Evolutionary conservation across 2,797 vertebrate species (phyloP), one percentile per base, ranked within the genome.

Genomic region (Molossus alvarezi): DNA sequence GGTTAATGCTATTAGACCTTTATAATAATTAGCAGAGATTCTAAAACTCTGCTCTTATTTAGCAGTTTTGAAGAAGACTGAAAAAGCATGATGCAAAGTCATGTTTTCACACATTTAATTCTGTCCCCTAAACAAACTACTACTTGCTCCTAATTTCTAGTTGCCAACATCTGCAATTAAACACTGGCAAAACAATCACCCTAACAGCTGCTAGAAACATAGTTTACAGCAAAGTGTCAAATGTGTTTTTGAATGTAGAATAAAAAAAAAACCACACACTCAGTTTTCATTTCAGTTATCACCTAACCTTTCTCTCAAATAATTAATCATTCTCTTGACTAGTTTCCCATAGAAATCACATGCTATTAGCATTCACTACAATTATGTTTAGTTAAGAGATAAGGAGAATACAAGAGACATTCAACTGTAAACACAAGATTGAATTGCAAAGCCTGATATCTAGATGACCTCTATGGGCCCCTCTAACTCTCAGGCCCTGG

Each of bases 141-240:
- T 96, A 79, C 96, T 97, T 97, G 96, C 94, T 98, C 82, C 95
- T 98, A 62, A 97, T 97, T 95, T 97, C 89, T 89, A 95, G 98
- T 97, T 97, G 96, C 98, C 97, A 97, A 97, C 94, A 97, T 98
- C 96, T 98, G 95, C 97, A 98, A 97, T 97, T 98, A 98, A 97
- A 98, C 96, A 96, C 91, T 97, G 93, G 96, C 95, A 97, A 97
- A 98, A 90, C 79, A 96, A 95, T 85, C 88, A 96, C 76, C 90
- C 96, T 96, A 97, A 97, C 97, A 98, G 95, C 94, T 98, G 95
- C 88, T 97, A 91, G 97, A 97, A 98, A 95, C 91, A 96, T 57
- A 95, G 94, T 97, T 97, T 97, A 96, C 95, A 98, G 95, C 90
- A 96, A 98, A 98, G 97, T 96, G 97, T 97, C 97, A 98, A 98